phyloP scores from a whole-genome alignment of 2,888 invertebrate species.

The Coremacera marginata region DNA sequence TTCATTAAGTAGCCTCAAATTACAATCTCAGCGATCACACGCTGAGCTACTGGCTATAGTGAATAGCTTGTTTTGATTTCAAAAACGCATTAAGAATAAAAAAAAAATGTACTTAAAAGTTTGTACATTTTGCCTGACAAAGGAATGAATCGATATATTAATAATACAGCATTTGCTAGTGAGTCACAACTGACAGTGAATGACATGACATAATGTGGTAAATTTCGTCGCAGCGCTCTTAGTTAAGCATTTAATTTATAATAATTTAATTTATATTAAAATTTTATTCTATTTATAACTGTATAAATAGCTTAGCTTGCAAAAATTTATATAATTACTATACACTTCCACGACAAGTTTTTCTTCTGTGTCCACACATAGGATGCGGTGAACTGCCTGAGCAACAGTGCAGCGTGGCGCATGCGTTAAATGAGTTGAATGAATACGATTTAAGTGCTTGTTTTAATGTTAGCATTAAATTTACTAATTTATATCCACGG shows the following conservation, averaged over 20 bases:
- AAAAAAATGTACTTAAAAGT: not conserved
- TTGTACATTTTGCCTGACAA: not conserved
- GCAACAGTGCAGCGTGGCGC: not conserved
- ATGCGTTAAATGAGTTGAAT: slow-evolving; percentile 27
- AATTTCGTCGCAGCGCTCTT: not conserved
- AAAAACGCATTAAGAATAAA: not conserved
- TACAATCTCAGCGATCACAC: slow-evolving; percentile 39
- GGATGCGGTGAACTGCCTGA: not conserved
- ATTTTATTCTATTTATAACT: too few relatives aligned
- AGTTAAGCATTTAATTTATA: too few relatives aligned
- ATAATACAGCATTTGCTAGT: not conserved
- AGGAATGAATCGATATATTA: not conserved
- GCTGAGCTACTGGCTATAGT: slow-evolving; percentile 20
- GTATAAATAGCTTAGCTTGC: too few relatives aligned
- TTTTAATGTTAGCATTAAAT: slow-evolving; percentile 61
- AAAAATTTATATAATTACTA: too few relatives aligned
- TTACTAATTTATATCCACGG: slow-evolving; percentile 57
- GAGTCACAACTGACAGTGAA: not conserved
- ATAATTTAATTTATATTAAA: too few relatives aligned
- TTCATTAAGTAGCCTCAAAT: slow-evolving; percentile 45
- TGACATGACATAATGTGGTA: not conserved
- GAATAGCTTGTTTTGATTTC: slow-evolving; percentile 5
- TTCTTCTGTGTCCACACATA: not conserved
- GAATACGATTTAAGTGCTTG: slow-evolving; percentile 53
- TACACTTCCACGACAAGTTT: not conserved